Evolutionary conservation across 2,888 invertebrate genomes (phyloP).

Genomic region (Lithophane semibrunnea): DNA sequence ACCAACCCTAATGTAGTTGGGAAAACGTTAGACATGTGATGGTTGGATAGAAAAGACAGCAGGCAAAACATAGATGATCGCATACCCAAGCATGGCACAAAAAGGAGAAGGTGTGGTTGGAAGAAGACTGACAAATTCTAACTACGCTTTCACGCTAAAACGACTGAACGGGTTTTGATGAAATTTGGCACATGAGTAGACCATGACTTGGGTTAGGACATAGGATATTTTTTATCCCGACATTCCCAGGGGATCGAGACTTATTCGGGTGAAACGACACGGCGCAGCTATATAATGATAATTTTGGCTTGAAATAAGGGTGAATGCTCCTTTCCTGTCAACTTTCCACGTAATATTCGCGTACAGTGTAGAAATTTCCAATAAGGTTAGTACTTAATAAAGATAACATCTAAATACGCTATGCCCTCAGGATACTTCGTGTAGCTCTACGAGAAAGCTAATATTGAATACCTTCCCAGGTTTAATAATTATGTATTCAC

Average conservation of each 20-base stretch:
- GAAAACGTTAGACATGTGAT: neutral
- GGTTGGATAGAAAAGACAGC: neutral
- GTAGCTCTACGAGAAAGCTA: neutral
- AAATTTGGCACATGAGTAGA: too few species aligned
- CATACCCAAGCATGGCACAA: neutral
- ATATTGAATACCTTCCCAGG: slow-evolving; percentile 2
- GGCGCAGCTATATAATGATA: too few species aligned
- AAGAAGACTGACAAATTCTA: neutral
- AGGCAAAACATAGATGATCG: neutral
- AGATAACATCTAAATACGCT: slow-evolving; percentile 42
- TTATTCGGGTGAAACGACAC: too few species aligned
- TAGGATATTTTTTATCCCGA: too few species aligned
- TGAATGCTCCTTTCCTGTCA: neutral
- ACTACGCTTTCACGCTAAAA: too few species aligned
- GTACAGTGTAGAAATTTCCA: slow-evolving; percentile 12
- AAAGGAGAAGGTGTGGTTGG: too few species aligned
- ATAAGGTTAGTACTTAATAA: slow-evolving; percentile 24
- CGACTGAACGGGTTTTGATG: too few species aligned
- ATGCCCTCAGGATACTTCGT: slow-evolving; percentile 18
- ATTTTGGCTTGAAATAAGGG: too few species aligned
- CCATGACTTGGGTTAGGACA: too few species aligned
- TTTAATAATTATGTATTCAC: slow-evolving; percentile 23
- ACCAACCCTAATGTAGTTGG: neutral
- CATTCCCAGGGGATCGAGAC: too few species aligned
- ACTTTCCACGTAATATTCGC: neutral